These are phyloP conservation scores for Pica pica DNA, from an alignment of 2,113 vertebrate genomes.

Conservation along the genomic window DNA sequence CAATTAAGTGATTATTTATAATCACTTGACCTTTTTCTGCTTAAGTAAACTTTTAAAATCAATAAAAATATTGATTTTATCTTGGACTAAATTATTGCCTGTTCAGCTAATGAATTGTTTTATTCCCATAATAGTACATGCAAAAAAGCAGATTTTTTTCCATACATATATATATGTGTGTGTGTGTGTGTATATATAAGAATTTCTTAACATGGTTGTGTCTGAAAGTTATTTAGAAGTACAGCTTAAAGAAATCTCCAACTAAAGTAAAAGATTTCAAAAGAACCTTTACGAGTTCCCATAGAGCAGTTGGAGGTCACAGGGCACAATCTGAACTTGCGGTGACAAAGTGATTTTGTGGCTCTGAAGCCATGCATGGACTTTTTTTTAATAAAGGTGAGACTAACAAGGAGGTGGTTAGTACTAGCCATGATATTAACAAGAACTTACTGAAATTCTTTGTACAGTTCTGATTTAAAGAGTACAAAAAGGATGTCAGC, in stretches of 20 bases:
- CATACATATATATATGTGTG: neutral
- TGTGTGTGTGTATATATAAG: neutral
- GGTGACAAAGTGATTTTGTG: neutral
- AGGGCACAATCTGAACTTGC: neutral
- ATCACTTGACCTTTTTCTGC: neutral
- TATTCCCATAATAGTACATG: neutral
- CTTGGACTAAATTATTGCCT: neutral
- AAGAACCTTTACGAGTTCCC: neutral
- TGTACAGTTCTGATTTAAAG: neutral
- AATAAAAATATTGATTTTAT: neutral
- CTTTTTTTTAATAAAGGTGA: neutral
- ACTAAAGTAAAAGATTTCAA: neutral
- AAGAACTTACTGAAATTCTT: neutral
- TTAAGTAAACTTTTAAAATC: neutral
- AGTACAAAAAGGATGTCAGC: neutral
- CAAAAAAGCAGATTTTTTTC: neutral
- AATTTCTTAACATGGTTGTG: neutral
- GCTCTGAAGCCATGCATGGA: neutral
- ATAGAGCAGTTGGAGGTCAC: neutral
- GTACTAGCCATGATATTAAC: neutral
- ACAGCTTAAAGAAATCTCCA: neutral
- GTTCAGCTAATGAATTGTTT: neutral
- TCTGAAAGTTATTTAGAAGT: neutral
- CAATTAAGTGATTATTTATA: neutral
- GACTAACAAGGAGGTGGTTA: neutral